Percentiles rank a stretch among this genome's conserved stretches.
These are phyloP conservation scores for Biston betularia DNA, from an alignment of 2,888 invertebrate genomes.

Conservation along the genomic window DNA sequence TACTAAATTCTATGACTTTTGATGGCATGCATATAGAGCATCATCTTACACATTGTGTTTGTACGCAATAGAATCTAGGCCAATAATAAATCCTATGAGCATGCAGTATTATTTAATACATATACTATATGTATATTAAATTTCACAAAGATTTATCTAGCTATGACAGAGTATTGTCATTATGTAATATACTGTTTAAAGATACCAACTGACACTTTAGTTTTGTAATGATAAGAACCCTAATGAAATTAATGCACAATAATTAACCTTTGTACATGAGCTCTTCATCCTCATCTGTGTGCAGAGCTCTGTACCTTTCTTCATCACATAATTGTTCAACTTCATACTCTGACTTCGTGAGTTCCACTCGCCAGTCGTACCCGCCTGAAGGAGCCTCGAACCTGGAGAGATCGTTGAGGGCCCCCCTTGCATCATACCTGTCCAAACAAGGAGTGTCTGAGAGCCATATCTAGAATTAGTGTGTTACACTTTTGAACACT, in stretches of 20 bases:
- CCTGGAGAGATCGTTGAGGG: slow-evolving; percentile 93
- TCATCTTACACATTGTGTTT: too few relatives aligned
- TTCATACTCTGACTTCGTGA: slow-evolving; percentile 90
- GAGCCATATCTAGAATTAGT: not conserved
- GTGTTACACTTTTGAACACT: slow-evolving; percentile 19
- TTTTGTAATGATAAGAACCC: too few relatives aligned
- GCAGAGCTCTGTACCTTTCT: slow-evolving; percentile 96
- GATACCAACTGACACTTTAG: too few relatives aligned
- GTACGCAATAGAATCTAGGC: too few relatives aligned
- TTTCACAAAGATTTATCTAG: too few relatives aligned
- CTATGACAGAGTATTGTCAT: too few relatives aligned
- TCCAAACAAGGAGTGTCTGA: slow-evolving; percentile 52
- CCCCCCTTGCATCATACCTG: slow-evolving; percentile 98
- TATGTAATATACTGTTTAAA: too few relatives aligned
- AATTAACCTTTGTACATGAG: slow-evolving; percentile 94
- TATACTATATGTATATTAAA: too few relatives aligned
- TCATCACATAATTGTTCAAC: slow-evolving; percentile 97
- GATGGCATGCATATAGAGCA: too few relatives aligned
- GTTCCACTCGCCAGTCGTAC: slow-evolving; percentile 86
- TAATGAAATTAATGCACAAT: not conserved
- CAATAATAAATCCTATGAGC: too few relatives aligned
- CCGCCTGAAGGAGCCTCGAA: slow-evolving; percentile 94
- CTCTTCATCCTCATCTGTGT: slow-evolving; percentile 95
- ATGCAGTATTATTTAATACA: too few relatives aligned
- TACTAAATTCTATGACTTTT: too few relatives aligned